These are phyloP conservation scores for Drosophila mayaguana DNA, from an alignment of 2,888 invertebrate genomes.

Conservation along the genomic window DNA sequence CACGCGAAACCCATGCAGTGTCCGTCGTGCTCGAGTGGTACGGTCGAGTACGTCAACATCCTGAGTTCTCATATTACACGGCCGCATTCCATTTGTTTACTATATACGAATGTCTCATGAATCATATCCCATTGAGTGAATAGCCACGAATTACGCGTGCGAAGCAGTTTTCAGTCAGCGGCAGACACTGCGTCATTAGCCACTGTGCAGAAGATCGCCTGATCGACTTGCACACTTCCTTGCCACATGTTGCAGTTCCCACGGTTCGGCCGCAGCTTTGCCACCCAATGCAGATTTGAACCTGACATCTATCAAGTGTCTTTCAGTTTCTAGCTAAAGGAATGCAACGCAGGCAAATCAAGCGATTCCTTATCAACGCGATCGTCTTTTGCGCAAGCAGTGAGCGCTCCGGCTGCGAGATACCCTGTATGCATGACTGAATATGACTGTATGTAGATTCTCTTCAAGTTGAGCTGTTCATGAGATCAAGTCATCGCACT, in stretches of 20 bases:
- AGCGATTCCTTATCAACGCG: constrained; percentile 12
- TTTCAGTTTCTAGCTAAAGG: constrained; percentile 31
- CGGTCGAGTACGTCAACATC: constrained; percentile 30
- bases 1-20: background rate
- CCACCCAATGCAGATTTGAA: constrained; percentile 14
- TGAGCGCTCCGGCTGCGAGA: background rate
- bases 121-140: constrained; percentile 34
- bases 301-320: constrained; percentile 7
- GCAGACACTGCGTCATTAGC: constrained; percentile 29
- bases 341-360: constrained; percentile 49
- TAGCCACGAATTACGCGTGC: constrained; percentile 22
- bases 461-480: background rate
- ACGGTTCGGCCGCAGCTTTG: constrained; percentile 12
- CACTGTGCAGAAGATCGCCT: background rate
- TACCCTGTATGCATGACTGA: background rate
- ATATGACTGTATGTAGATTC: no score
- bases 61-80: constrained; percentile 43
- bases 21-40: background rate
- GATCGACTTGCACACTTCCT: constrained; percentile 13
- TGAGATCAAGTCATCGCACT: background rate
- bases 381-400: background rate
- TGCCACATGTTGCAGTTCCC: constrained; percentile 20
- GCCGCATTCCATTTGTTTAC: constrained; percentile 38
- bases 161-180: constrained; percentile 30
- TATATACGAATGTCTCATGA: constrained; percentile 10